Base-by-base conservation (phyloP, 1,140 invertebrate genomes). In the Macrobrachium nipponense region DNA sequence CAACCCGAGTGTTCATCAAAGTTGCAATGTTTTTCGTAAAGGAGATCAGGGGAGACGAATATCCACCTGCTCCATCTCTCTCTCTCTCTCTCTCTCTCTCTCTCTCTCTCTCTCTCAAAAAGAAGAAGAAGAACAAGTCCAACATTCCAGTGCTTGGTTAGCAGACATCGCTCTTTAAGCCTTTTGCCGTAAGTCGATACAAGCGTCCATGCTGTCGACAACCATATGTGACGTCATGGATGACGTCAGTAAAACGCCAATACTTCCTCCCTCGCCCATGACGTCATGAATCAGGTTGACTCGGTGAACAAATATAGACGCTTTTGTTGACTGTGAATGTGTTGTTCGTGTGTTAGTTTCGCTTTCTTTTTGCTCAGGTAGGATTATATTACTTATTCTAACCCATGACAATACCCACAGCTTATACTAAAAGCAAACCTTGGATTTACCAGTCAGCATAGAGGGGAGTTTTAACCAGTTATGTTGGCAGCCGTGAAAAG, bases 211-310 rank as follows among this genome's bases (percentile, higher is more conserved):
- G 68, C 68, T 43, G 68, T 43, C 36, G 68, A 70, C 36, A 60
- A 76, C 84, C 84, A 78, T 64, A 36, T n/a, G 66, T 86, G 68
- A 86, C 84, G 77, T 86, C 64, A 73, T 80, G 51, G 62, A 73
- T 86, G 84, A 86, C 84, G 84, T 86, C 84, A 86, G 61, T 73
- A 80, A 80, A 86, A 86, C 84, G 84, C 73, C 84, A 86, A 86
- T 86, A 86, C 64, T 73, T 58, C 66, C 77, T n/a, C 84, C 82
- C 61, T 80, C 62, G 66, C 18, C 77, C 68, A 58, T 86, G 84
- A 86, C 68, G 84, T 86, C 84, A 86, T 43, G 23, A 58, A n/a
- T 20, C 84, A 86, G 84, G 84, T 66, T 75, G 84, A 44, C 58
- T 70, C 6, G 27, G 27, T 70, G 68, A 36, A 70, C 12, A 51